A percentile compares a stretch with the other conserved stretches of the same genome.
These are phyloP conservation scores for Drosophila subobscura DNA, from an alignment of 1,140 invertebrate species.

Conservation along the genomic window DNA sequence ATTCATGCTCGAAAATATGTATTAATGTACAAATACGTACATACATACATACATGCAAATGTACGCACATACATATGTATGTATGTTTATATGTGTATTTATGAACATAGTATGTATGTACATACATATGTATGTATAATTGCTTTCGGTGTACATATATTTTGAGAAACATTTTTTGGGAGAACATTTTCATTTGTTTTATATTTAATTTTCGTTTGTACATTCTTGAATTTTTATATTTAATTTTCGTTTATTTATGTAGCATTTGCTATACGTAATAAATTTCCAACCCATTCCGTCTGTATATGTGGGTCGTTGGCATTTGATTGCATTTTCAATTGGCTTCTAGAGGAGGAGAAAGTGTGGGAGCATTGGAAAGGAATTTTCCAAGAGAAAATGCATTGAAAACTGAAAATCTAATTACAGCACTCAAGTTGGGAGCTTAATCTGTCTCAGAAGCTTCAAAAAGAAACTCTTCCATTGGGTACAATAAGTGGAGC, in stretches of 20 bases:
- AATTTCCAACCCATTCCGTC: constrained; percentile 12
- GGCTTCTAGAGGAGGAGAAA: constrained; percentile 2
- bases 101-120: background rate
- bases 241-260: constrained; percentile 37
- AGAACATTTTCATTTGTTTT: constrained; percentile 46
- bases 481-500: too few species aligned
- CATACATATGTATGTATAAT: background rate
- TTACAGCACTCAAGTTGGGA: too few species aligned
- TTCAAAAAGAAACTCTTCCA: too few species aligned
- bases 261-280: constrained; percentile 5
- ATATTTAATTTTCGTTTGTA: constrained; percentile 8
- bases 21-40: too few species aligned
- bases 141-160: constrained; percentile 13
- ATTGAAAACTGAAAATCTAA: too few species aligned
- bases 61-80: background rate
- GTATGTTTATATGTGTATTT: background rate
- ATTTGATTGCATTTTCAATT: constrained; percentile 39
- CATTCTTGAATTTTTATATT: constrained; percentile 44
- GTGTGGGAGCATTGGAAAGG: constrained; percentile 1
- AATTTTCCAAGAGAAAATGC: too few species aligned
- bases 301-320: constrained; percentile 45
- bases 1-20: too few species aligned
- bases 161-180: constrained; percentile 21
- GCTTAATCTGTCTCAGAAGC: too few species aligned
- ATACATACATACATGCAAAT: too few species aligned